A percentile compares a stretch with the other conserved stretches of the same genome.
Evolutionary conservation across 2,797 vertebrate species (phyloP).

Genomic region (Schizopygopsis pylzovi): DNA sequence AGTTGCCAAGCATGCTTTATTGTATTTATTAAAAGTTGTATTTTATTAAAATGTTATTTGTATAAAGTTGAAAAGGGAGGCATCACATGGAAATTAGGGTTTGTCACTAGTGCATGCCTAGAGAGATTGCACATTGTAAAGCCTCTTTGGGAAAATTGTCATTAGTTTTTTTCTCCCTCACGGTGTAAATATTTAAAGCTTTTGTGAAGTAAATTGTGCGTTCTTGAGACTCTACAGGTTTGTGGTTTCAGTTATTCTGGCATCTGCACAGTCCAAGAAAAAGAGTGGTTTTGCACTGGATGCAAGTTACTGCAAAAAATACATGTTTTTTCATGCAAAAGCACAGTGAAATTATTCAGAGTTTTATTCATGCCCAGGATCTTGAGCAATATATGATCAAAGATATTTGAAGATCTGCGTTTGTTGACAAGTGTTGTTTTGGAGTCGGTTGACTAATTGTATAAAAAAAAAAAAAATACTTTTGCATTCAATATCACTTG

Average conservation of each 20-base stretch:
- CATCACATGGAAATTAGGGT: conserved; percentile 70
- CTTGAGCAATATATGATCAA: not conserved
- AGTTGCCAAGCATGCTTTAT: conserved; percentile 88
- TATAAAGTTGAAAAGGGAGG: conserved; percentile 82
- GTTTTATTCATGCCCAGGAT: too few species aligned
- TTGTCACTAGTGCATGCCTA: conserved; percentile 87
- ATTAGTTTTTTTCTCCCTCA: conserved; percentile 79
- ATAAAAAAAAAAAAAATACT: too few species aligned
- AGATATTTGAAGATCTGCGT: too few species aligned
- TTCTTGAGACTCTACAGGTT: conserved; percentile 65
- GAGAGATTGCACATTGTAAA: conserved; percentile 89
- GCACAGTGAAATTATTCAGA: too few species aligned
- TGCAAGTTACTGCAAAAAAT: not conserved
- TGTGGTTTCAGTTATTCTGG: not conserved
- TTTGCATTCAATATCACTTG: too few species aligned
- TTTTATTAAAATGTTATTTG: conserved; percentile 77
- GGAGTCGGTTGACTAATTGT: too few species aligned
- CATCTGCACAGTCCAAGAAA: not conserved
- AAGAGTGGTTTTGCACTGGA: not conserved
- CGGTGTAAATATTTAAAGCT: conserved; percentile 92
- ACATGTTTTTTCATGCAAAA: not conserved
- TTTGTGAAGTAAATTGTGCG: conserved; percentile 91
- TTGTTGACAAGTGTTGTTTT: too few species aligned
- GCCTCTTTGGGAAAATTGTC: conserved; percentile 83
- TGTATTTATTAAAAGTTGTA: conserved; percentile 79